phyloP scores from a whole-genome alignment of 2,888 invertebrate species.

The Pherbina coryleti region DNA sequence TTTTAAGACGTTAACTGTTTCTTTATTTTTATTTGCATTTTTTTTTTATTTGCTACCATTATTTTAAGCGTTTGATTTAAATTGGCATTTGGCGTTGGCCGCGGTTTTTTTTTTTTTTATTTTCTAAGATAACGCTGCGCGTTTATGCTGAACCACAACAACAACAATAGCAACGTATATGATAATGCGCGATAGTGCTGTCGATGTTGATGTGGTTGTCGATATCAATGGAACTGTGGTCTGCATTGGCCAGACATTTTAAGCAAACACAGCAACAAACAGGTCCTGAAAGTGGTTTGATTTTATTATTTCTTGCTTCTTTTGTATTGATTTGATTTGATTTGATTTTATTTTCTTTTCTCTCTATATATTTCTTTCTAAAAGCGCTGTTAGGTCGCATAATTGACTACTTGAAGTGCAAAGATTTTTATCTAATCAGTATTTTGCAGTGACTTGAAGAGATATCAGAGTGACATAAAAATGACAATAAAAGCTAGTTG shows the following conservation, averaged over 20 bases:
- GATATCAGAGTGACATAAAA: not conserved
- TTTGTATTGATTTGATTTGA: not conserved
- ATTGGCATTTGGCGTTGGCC: conserved; percentile 32
- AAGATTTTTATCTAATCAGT: conserved; percentile 36
- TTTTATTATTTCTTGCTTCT: not conserved
- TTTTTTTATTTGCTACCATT: conserved; percentile 26
- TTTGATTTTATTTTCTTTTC: not conserved
- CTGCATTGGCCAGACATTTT: not conserved
- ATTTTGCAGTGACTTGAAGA: not conserved
- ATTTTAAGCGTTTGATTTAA: conserved; percentile 38
- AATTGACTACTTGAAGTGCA: conserved; percentile 27
- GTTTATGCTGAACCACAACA: not conserved
- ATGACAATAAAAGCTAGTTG: too few relatives aligned
- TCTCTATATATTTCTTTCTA: not conserved
- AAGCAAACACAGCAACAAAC: not conserved
- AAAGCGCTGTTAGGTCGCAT: conserved; percentile 20
- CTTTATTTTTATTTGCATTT: not conserved
- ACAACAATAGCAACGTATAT: conserved; percentile 5
- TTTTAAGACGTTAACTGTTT: not conserved
- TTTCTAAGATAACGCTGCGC: not conserved
- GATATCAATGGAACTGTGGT: not conserved
- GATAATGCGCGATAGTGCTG: conserved; percentile 32
- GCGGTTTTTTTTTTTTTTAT: not conserved
- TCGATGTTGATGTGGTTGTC: conserved; percentile 29
- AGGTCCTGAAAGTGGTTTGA: conserved; percentile 2